Percentiles rank a stretch among this genome's conserved stretches.
Evolutionary conservation across 2,113 vertebrate species (phyloP).

Genomic region (Dryoscopus gambensis): DNA sequence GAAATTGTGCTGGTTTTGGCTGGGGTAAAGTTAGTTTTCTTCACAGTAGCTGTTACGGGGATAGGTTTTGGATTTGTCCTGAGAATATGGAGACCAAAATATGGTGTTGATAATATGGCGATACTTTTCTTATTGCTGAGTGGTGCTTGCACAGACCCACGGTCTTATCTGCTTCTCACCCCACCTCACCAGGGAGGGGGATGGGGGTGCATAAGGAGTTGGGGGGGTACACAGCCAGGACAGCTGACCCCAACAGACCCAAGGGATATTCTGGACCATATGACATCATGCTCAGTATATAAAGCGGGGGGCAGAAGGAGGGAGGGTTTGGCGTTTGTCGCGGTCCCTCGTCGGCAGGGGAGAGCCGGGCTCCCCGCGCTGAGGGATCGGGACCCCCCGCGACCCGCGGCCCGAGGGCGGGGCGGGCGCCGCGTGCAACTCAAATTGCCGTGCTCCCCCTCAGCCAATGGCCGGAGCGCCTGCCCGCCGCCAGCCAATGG

Average conservation of each 20-base stretch:
- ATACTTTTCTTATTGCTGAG: background rate
- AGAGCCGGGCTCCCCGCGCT: no score
- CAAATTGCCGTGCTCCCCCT: constrained; percentile 21
- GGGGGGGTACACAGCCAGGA: background rate
- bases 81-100: background rate
- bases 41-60: background rate
- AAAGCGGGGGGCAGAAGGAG: background rate
- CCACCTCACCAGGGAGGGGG: background rate
- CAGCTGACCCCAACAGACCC: background rate
- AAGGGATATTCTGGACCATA: background rate
- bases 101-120: background rate
- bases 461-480: constrained; percentile 37
- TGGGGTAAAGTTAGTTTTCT: background rate
- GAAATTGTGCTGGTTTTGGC: background rate
- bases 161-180: background rate
- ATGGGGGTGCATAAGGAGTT: background rate
- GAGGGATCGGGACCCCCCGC: background rate
- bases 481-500: background rate
- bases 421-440: background rate
- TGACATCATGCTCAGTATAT: background rate
- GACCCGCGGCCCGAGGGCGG: background rate
- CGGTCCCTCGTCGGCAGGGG: background rate
- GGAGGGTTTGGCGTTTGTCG: background rate
- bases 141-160: background rate
- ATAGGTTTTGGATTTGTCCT: background rate